Percentiles rank a stretch among this genome's conserved stretches.
phyloP scores from a whole-genome alignment of 30 jellyfish, hydroid and myxozoan genomes.

The Sanderia malayensis region DNA sequence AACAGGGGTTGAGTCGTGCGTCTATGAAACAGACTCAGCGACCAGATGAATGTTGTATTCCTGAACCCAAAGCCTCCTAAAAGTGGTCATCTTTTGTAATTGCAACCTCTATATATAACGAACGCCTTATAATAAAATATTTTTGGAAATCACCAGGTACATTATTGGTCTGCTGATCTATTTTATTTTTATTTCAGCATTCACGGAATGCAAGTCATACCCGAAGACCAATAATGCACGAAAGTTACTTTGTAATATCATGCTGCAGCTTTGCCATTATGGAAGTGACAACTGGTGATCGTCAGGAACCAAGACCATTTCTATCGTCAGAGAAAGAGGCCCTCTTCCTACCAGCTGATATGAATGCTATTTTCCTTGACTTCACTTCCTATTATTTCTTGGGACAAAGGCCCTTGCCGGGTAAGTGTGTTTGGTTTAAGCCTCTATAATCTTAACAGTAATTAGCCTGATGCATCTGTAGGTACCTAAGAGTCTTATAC shows the following conservation, averaged over 20 bases:
- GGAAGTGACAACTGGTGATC: slow-evolving; percentile 82
- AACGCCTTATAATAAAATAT: too few relatives aligned
- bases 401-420: slow-evolving; percentile 60
- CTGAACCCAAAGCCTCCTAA: too few relatives aligned
- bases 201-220: slow-evolving; percentile 8
- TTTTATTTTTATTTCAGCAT: not conserved
- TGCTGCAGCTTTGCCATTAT: slow-evolving; percentile 69
- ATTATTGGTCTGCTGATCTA: not conserved
- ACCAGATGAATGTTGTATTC: too few relatives aligned
- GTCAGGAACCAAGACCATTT: slow-evolving; percentile 68
- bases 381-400: slow-evolving; percentile 81
- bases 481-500: too few relatives aligned
- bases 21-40: too few relatives aligned
- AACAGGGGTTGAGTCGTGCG: too few relatives aligned
- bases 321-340: slow-evolving; percentile 82
- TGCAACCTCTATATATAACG: not conserved
- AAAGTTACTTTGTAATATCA: slow-evolving; percentile 73
- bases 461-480: too few relatives aligned
- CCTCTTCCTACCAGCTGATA: slow-evolving; percentile 81
- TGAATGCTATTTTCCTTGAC: slow-evolving; percentile 84
- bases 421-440: slow-evolving; percentile 36
- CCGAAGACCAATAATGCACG: slow-evolving; percentile 78
- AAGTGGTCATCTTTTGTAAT: too few relatives aligned
- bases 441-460: too few relatives aligned
- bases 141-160: not conserved